Conservation (phyloP, 2,797 vertebrate species). For the Parotocinclus haroldoi region DNA sequence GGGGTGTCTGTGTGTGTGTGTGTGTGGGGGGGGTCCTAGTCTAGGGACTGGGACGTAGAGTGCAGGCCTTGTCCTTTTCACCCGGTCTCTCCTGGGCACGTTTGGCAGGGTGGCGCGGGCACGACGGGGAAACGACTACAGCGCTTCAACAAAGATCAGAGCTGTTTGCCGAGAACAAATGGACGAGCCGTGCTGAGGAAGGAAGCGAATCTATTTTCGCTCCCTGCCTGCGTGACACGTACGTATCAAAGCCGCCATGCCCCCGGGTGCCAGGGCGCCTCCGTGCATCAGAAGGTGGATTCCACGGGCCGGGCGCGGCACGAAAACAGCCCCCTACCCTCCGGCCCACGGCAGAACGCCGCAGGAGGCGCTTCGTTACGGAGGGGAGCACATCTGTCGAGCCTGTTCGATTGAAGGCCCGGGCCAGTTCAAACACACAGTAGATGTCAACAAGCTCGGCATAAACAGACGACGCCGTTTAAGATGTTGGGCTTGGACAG, state of each 20-base stretch:
- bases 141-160: conserved; percentile 2
- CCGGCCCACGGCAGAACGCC: neutral
- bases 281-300: conserved; percentile 27
- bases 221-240: conserved; percentile 22
- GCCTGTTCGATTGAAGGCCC: conserved; percentile 25
- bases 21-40: too few species aligned
- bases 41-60: too few species aligned
- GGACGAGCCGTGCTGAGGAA: neutral
- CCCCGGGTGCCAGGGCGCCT: conserved; percentile 1
- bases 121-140: neutral
- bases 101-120: neutral
- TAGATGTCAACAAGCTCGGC: conserved; percentile 26
- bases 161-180: conserved; percentile 47
- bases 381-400: conserved; percentile 39
- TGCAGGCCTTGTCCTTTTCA: too few species aligned
- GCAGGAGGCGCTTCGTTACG: too few species aligned
- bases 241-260: conserved; percentile 19
- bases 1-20: too few species aligned
- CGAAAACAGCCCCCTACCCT: neutral
- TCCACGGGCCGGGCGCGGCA: neutral
- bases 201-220: conserved; percentile 25
- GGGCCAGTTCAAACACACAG: conserved; percentile 31
- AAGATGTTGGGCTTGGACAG: neutral
- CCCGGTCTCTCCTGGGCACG: too few species aligned
- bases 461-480: conserved; percentile 4